phyloP scores from a whole-genome alignment of 1,140 invertebrate species.

The Eupristina koningsbergeri region DNA sequence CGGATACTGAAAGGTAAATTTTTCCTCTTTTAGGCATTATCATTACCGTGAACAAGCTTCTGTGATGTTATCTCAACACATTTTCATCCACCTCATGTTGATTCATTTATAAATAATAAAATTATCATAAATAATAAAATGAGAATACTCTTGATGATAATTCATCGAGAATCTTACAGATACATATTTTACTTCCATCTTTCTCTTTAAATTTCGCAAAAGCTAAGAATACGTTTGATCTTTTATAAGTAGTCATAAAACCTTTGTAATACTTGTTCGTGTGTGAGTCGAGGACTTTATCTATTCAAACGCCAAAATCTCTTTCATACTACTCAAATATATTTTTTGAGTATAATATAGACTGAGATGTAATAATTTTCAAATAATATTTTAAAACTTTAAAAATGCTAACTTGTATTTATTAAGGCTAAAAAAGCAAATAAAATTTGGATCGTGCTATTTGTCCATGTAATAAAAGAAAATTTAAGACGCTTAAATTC shows the following conservation, averaged over 20 bases:
- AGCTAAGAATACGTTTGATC: not conserved
- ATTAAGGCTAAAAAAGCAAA: not conserved
- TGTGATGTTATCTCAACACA: not conserved
- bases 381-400: not conserved
- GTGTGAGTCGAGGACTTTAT: not conserved
- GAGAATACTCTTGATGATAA: not conserved
- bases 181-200: not conserved
- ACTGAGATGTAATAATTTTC: not conserved
- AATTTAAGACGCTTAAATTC: not conserved
- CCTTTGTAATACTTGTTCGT: not conserved
- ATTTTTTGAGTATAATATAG: not conserved
- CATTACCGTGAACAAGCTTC: not conserved
- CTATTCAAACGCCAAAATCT: not conserved
- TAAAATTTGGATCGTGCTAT: not conserved
- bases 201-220: too few species aligned
- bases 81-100: not conserved
- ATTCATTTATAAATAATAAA: too few species aligned
- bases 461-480: not conserved
- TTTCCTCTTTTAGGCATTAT: not conserved
- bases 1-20: not conserved
- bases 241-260: not conserved
- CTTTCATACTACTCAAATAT: not conserved
- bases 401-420: not conserved
- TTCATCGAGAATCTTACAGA: not conserved
- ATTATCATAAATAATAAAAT: not conserved